Evolutionary conservation across 2,797 vertebrate species (phyloP).

Genomic region (Nyctibius grandis): DNA sequence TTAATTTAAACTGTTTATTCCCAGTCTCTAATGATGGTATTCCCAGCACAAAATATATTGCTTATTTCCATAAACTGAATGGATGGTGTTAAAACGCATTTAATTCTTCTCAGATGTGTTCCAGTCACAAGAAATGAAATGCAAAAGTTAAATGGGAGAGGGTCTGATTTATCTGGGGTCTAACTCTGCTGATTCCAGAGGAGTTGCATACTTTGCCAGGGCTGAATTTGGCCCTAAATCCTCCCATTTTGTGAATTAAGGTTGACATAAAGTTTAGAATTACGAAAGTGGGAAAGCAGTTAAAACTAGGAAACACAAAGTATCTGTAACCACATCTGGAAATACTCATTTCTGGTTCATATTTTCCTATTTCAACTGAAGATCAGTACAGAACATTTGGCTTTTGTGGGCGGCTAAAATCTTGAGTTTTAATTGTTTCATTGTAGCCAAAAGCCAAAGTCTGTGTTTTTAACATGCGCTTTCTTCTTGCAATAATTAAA

Average conservation of each 20-base stretch:
- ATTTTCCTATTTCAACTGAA: conserved; percentile 50
- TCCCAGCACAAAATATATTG: not conserved
- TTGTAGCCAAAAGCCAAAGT: conserved; percentile 4
- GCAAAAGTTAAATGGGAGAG: not conserved
- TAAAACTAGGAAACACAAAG: not conserved
- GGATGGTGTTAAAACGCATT: not conserved
- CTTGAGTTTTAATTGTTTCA: conserved; percentile 8
- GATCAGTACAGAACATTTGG: conserved; percentile 13
- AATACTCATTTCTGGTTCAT: conserved; percentile 42
- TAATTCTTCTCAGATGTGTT: not conserved
- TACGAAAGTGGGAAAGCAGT: conserved; percentile 2
- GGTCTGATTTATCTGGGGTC: not conserved
- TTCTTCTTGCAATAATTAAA: conserved; percentile 29
- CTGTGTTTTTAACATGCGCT: not conserved
- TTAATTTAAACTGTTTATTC: not conserved
- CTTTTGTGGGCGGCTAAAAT: conserved; percentile 40
- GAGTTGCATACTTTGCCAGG: not conserved
- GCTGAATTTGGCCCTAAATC: not conserved
- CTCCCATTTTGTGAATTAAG: conserved; percentile 16
- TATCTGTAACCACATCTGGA: conserved; percentile 56
- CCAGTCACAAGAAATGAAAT: not conserved
- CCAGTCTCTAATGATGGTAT: not conserved
- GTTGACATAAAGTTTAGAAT: conserved; percentile 34
- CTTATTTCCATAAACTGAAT: not conserved
- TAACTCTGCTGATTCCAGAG: not conserved